phyloP scores from a whole-genome alignment of 1,140 invertebrate genomes.

The Drosophila trapezifrons region DNA sequence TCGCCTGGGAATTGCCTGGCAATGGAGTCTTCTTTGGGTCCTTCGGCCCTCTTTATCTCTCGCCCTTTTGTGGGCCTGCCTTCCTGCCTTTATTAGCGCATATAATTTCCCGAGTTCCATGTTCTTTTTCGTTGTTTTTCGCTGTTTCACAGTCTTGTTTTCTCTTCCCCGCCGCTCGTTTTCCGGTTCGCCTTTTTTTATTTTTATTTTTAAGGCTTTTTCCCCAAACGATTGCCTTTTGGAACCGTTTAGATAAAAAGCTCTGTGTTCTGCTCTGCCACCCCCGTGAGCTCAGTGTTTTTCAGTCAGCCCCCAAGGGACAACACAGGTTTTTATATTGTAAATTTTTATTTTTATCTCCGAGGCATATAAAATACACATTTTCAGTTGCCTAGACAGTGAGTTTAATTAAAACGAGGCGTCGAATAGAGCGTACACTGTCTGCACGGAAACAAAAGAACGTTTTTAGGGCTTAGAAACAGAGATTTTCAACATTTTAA shows the following conservation, averaged over 20 bases:
- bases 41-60: constrained; percentile 25
- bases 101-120: constrained; percentile 48
- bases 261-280: constrained; percentile 8
- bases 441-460: constrained; percentile 38
- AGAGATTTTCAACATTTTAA: constrained; percentile 15
- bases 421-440: constrained; percentile 24
- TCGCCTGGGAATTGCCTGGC: constrained; percentile 57
- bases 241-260: constrained; percentile 59
- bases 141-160: constrained; percentile 37
- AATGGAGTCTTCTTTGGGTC: constrained; percentile 26
- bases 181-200: constrained; percentile 11
- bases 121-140: constrained; percentile 14
- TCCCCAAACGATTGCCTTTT: constrained; percentile 57
- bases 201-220: constrained; percentile 53
- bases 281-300: constrained; percentile 15
- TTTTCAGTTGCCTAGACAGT: constrained; percentile 62
- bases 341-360: constrained; percentile 59
- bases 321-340: constrained; percentile 50
- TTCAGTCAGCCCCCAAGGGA: constrained; percentile 35
- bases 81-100: constrained; percentile 55
- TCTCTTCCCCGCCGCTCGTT: constrained; percentile 10
- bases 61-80: constrained; percentile 4
- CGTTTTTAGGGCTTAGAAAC: constrained; percentile 3
- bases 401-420: constrained; percentile 61
- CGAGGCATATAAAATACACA: constrained; percentile 55